Evolutionary conservation across 2,113 vertebrate genomes (phyloP), one percentile per base, ranked within the genome.

Genomic region (Rhodinocichla rosea): DNA sequence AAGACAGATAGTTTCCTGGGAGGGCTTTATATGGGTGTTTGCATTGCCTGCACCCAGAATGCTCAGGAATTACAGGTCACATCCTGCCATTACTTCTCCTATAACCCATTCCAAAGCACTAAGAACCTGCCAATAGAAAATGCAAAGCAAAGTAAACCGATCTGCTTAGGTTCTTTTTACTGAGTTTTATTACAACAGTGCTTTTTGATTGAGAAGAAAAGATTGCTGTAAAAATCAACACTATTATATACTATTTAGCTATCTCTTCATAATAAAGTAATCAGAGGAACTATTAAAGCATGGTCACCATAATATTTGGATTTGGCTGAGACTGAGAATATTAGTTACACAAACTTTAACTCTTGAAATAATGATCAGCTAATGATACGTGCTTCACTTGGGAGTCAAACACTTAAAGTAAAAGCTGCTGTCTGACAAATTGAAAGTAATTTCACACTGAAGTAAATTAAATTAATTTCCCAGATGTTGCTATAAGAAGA

Each of bases 391-490:
- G 23, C 77, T 89, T 78, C 63, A 69, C 40, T 55, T 77, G 45
- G 69, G 89, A 96, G 76, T 82, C 81, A 91, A 93, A 92, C 69
- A 62, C 49, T 65, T 78, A 59, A 76, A 93, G 27, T 42, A 76
- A 90, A 95, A 87, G 76, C 85, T 92, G 69, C 71, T 89, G 62
- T 88, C 94, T 94, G 50, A 89, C 82, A 89, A 91, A 89, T 26
- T 83, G 74, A 70, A 96, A 92, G 75, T 55, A 91, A 95, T 94
- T 93, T 96, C 84, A 70, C n/a, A 71, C 59, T 94, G 89, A 89
- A 92, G 80, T 55, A 95, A 94, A 92, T 95, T 45, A 95, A 95
- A 94, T 1, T 0, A 76, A 83, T 94, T 95, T 96, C 59, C 76
- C 95, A 94, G 91, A 93, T 93, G 85, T 79, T 96, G 63, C 90